Base-by-base conservation (phyloP, 2,888 invertebrate species). In the Rhopalosiphum nymphaeae region DNA sequence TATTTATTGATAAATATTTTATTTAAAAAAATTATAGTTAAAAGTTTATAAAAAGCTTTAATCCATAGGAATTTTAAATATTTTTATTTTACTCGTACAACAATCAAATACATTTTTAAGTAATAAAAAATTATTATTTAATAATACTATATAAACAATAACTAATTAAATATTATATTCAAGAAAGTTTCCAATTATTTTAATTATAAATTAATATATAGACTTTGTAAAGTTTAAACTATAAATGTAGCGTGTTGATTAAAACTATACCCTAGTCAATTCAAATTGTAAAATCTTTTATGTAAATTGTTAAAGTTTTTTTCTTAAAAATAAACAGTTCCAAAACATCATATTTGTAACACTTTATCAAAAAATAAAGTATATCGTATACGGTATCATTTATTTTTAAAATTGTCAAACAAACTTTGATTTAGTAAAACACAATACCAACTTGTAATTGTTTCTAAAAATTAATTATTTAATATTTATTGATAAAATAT, bases 201-300 rank as follows among this genome's bases (percentile, higher is more conserved):
- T n/a, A 89, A 89, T 36, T 29, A 57, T 44, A 57, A 29, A 57
- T 57, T 26, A 57, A 53, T 57, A 29, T 13, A 44, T 86, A 29
- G 26, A 11, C 13, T 46, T 36, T 46, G 7, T 46, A 46, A 57
- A 89, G 5, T 91, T 91, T 57, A 10, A 57, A 44, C 56, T 42
- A 86, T 57, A 86, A 86, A 91, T 56, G 29, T 53, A 42, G 21
- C 44, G n/a, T 11, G 25, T 44, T 86, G 5, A 86, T 92, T 86
- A 92, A 57, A 57, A 91, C 53, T 56, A 46, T 92, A 36, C 13
- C 57, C n/a, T 42, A 25, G 44, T 53, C 36, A 86, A 57, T 91
- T 44, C 21, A 29, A 85, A 86, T n/a, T 46, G 57, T 67, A 61
- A 92, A 86, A 86, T 86, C 26, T 44, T 46, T 57, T 86, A 46